A percentile compares a stretch with the other conserved stretches of the same genome.
Evolutionary conservation across 2,888 invertebrate genomes (phyloP).

Genomic region (Argynnis bischoffii): DNA sequence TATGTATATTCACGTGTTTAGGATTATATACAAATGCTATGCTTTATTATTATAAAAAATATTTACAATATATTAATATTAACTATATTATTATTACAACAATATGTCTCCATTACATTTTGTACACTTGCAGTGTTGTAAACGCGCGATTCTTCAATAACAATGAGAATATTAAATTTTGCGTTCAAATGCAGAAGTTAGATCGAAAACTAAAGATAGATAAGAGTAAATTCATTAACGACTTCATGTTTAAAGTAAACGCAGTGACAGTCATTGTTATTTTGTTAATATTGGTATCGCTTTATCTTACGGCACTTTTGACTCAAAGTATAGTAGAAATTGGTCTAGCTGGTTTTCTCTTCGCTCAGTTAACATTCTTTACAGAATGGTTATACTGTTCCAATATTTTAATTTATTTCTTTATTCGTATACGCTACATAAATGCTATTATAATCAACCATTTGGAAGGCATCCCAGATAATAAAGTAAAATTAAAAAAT

Average conservation of each 20-base stretch:
- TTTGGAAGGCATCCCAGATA: constrained; percentile 39
- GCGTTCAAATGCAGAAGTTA: constrained; percentile 58
- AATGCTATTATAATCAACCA: constrained; percentile 58
- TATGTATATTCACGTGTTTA: constrained; percentile 36
- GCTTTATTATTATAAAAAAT: constrained; percentile 21
- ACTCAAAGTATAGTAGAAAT: constrained; percentile 23
- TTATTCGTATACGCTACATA: constrained; percentile 51
- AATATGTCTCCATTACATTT: constrained; percentile 40
- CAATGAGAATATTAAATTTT: constrained; percentile 52
- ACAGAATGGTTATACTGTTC: constrained; percentile 54
- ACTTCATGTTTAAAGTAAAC: constrained; percentile 43
- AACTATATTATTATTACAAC: constrained; percentile 27
- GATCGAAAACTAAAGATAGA: constrained; percentile 58
- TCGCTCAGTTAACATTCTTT: constrained; percentile 47
- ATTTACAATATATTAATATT: constrained; percentile 22
- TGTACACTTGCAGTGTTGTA: constrained; percentile 47
- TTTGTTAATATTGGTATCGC: constrained; percentile 28
- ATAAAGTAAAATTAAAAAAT: not conserved
- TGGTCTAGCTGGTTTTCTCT: constrained; percentile 33
- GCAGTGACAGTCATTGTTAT: constrained; percentile 39
- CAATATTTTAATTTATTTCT: constrained; percentile 54
- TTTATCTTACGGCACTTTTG: constrained; percentile 32
- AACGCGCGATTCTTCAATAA: constrained; percentile 57
- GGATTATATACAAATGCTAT: constrained; percentile 30
- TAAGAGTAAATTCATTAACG: constrained; percentile 47